These are phyloP conservation scores for Notospermus geniculatus DNA, from an alignment of 1,140 invertebrate genomes.

Conservation along the genomic window DNA sequence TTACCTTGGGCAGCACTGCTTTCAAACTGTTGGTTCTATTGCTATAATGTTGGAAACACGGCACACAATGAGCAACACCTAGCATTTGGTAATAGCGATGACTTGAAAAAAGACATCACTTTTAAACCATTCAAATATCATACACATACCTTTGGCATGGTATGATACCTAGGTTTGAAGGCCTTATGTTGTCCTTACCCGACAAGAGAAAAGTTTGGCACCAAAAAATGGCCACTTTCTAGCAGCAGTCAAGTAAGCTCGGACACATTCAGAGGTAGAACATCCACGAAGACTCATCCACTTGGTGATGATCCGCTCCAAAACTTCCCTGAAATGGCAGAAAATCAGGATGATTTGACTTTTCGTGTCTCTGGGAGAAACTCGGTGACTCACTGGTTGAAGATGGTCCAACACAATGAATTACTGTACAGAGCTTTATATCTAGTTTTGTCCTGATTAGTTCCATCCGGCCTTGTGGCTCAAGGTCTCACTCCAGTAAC, in stretches of 20 bases:
- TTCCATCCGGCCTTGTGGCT: too few species aligned
- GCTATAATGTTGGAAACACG: too few species aligned
- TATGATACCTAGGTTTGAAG: neutral
- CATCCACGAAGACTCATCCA: slow-evolving; percentile 86
- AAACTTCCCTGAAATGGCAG: slow-evolving; percentile 32
- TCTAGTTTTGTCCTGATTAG: too few species aligned
- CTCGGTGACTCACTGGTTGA: neutral
- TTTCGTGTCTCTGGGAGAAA: neutral
- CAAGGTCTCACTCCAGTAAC: too few species aligned
- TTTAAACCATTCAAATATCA: neutral
- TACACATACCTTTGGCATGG: neutral
- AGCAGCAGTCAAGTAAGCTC: slow-evolving; percentile 91
- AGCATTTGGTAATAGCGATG: neutral
- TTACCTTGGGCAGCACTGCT: too few species aligned
- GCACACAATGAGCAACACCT: too few species aligned
- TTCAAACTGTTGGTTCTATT: too few species aligned
- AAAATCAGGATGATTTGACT: slow-evolving; percentile 6
- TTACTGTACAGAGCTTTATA: too few species aligned
- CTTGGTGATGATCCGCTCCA: slow-evolving; percentile 68
- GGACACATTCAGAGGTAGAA: slow-evolving; percentile 81
- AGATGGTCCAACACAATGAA: too few species aligned
- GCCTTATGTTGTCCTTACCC: slow-evolving; percentile 47
- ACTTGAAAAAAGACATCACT: neutral
- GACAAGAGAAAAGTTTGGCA: slow-evolving; percentile 82
- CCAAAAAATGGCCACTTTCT: slow-evolving; percentile 96